These are phyloP conservation scores for Corythaixoides concolor DNA, from an alignment of 2,113 vertebrate genomes.

Conservation along the genomic window DNA sequence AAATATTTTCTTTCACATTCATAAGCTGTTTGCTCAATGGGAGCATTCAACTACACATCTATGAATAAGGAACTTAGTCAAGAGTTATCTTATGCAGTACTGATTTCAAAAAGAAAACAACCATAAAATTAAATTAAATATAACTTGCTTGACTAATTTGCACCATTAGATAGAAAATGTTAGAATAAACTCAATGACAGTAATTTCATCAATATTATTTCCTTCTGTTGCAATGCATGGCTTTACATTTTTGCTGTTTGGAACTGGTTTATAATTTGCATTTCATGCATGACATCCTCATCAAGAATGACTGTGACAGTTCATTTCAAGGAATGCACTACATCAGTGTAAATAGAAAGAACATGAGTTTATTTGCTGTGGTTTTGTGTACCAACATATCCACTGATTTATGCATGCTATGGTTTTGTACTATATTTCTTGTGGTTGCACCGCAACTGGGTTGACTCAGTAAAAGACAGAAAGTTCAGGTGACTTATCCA, in stretches of 20 bases:
- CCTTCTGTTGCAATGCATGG: not conserved
- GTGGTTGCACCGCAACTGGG: not conserved
- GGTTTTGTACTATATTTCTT: not conserved
- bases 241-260: constrained; percentile 1
- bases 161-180: constrained; percentile 14
- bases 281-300: constrained; percentile 22
- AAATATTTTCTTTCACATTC: constrained; percentile 61
- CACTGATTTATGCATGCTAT: not conserved
- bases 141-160: constrained; percentile 39
- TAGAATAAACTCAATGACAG: constrained; percentile 2
- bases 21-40: constrained; percentile 34
- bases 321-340: not conserved
- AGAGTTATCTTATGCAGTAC: constrained; percentile 24
- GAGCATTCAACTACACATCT: constrained; percentile 20
- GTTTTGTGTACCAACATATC: not conserved
- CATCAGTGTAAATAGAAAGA: not conserved
- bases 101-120: constrained; percentile 40
- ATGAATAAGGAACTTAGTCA: constrained; percentile 23
- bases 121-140: constrained; percentile 47
- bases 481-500: not conserved
- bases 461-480: not conserved
- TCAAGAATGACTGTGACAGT: not conserved
- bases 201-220: constrained; percentile 17
- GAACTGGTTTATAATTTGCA: constrained; percentile 29
- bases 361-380: not conserved